These are phyloP conservation scores for Boloria euphrosyne DNA, from an alignment of 2,888 invertebrate genomes.

Conservation along the genomic window DNA sequence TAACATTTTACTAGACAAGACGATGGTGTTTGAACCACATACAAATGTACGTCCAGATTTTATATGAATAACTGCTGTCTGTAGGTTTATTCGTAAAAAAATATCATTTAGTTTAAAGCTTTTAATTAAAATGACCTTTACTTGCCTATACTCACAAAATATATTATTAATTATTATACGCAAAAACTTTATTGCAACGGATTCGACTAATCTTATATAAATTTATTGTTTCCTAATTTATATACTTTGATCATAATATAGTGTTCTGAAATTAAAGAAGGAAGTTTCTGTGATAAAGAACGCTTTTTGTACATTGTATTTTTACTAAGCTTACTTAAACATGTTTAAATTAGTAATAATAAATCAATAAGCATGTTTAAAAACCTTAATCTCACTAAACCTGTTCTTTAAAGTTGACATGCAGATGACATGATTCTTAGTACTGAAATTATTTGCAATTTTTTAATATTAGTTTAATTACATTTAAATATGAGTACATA, in stretches of 20 bases:
- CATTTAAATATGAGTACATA: too few species aligned
- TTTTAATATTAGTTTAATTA: too few species aligned
- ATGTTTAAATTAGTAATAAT: background rate
- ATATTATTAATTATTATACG: background rate
- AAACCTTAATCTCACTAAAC: too few species aligned
- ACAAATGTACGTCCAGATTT: too few species aligned
- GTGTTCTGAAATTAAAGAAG: background rate
- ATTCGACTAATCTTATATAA: background rate
- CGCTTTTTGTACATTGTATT: background rate
- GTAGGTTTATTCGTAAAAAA: background rate
- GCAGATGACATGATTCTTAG: too few species aligned
- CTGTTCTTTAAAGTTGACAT: too few species aligned
- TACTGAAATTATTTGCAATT: too few species aligned
- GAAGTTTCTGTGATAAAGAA: background rate
- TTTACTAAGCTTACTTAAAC: background rate
- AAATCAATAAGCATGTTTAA: background rate
- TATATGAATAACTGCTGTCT: too few species aligned
- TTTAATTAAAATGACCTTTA: conserved; percentile 12
- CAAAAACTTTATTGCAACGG: conserved; percentile 4
- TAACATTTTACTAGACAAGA: too few species aligned
- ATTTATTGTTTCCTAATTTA: conserved; percentile 9
- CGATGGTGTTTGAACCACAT: too few species aligned
- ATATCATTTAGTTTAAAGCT: background rate
- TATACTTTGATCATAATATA: background rate
- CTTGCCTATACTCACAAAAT: background rate